Base-by-base conservation (phyloP, 2,113 vertebrate species). In the Steatornis caripensis region DNA sequence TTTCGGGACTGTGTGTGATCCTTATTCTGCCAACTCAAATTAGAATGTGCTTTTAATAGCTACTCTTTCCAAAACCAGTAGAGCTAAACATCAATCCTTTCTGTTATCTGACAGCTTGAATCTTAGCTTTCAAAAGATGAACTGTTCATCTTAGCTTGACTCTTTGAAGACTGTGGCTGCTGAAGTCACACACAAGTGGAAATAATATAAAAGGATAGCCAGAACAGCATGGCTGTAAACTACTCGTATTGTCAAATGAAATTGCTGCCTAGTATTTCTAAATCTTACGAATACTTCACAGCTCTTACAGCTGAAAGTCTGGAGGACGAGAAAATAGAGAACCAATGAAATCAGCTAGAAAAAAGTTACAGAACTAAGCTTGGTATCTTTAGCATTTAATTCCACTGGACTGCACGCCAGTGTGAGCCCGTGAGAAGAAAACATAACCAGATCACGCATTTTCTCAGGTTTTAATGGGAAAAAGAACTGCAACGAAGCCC, bases 1-100 rank as follows among this genome's bases (percentile, higher is more conserved):
- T 96, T 97, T 94, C 69, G 74, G 84, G 89, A 89, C 87, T 72
- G 48, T 75, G 61, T 87, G 57, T 65, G 81, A 86, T 95, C 89
- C 84, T 94, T 82, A 95, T 91, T 93, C 93, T 91, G 87, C 89
- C 87, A 96, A 65, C 91, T 89, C 89, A 61, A 76, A 96, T 91
- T 85, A 85, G 90, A 91, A 93, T 24, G 54, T 66, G 72, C 84
- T 96, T 94, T 95, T 94, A 96, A 96, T 92, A 96, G 91, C 51
- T 77, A 41, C 93, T 60, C 55, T 53, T 96, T 90, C 66, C 74
- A 90, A 94, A 96, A 94, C 15, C 49, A 77, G 84, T 53, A 85
- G 54, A 94, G 87, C 57, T 91, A 71, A 94, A 85, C 45, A 79
- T 83, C 70, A 85, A 46, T 64, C 49, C 78, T 45, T 79, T 91